Base-by-base conservation (phyloP, 2,113 vertebrate species). In the Campylomormyrus tamandua region DNA sequence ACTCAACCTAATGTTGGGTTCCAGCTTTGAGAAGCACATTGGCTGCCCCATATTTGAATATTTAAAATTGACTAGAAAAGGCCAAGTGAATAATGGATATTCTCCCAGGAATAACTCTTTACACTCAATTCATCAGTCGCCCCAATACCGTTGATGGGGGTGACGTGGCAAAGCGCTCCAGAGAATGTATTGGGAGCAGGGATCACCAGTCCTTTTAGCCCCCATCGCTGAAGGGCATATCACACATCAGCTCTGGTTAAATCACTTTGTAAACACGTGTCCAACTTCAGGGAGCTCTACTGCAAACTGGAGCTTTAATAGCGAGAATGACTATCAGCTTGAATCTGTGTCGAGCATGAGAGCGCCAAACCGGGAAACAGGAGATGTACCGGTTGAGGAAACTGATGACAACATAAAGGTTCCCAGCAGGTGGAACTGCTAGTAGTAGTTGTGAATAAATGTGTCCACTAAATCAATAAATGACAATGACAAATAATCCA, bases 251-350 rank as follows among this genome's bases (percentile, higher is more conserved):
- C 17, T 87, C 27, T 53, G 27, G n/a, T 87, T 87, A 87, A 87
- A 87, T 87, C 48, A 53, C 50, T 7, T 39, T 52, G 7, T 53
- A 35, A 35, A 56, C 17, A 87, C 49, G 35, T 53, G 11, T 53
- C 85, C 49, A 53, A 27, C 85, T 86, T 90, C 85, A 49, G 88
- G 89, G 93, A 87, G 92, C 85, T 93, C 1, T 92, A n/a, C 92
- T 74, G 21, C 0, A 0, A 0, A 0, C 15, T 4, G 35, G 10
- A 42, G 46, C 80, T n/a, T 84, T 11, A 84, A 84, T 84, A 46
- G 2, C 21, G 39, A 84, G 42, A 24, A 46, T 24, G 45, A 84
- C 19, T 21, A 84, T 45, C 45, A 48, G 83, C 19, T n/a, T n/a
- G 45, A 48, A 48, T 24, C 45, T 48, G 19, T 84, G 45, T 24